phyloP scores from a whole-genome alignment of 2,797 vertebrate genomes.

The Notolabrus celidotus region DNA sequence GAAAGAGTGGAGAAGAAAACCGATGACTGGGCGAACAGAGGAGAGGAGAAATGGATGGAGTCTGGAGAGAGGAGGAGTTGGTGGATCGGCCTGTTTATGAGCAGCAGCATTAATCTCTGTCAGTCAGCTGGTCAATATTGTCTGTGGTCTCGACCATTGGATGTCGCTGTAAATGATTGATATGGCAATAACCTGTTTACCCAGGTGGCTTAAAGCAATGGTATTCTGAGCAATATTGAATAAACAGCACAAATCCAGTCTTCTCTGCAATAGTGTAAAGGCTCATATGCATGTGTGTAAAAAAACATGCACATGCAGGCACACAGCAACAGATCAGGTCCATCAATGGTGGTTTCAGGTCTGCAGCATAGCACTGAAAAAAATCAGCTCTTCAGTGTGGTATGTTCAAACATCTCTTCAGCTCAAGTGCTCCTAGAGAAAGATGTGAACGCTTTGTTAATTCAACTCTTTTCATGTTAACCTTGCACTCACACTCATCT shows the following conservation, averaged over 20 bases:
- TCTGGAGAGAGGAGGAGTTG: slow-evolving; percentile 39
- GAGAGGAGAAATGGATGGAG: slow-evolving; percentile 45
- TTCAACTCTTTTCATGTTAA: too few species aligned
- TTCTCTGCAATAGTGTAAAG: slow-evolving; percentile 49
- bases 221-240: slow-evolving; percentile 69
- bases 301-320: slow-evolving; percentile 10
- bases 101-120: slow-evolving; percentile 77
- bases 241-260: slow-evolving; percentile 66
- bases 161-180: slow-evolving; percentile 80
- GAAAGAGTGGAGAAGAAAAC: slow-evolving; percentile 42
- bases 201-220: slow-evolving; percentile 73
- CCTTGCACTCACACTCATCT: background rate
- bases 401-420: slow-evolving; percentile 18
- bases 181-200: slow-evolving; percentile 83
- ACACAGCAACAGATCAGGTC: background rate
- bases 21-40: slow-evolving; percentile 29
- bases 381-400: background rate
- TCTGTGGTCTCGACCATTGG: slow-evolving; percentile 71
- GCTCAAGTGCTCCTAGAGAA: slow-evolving; percentile 18
- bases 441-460: background rate
- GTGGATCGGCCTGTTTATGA: slow-evolving; percentile 54
- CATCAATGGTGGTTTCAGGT: slow-evolving; percentile 8
- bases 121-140: slow-evolving; percentile 79
- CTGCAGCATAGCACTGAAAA: background rate
- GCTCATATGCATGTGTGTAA: slow-evolving; percentile 22